phyloP scores from a whole-genome alignment of 2,888 invertebrate genomes.

The Alsophila aescularia region DNA sequence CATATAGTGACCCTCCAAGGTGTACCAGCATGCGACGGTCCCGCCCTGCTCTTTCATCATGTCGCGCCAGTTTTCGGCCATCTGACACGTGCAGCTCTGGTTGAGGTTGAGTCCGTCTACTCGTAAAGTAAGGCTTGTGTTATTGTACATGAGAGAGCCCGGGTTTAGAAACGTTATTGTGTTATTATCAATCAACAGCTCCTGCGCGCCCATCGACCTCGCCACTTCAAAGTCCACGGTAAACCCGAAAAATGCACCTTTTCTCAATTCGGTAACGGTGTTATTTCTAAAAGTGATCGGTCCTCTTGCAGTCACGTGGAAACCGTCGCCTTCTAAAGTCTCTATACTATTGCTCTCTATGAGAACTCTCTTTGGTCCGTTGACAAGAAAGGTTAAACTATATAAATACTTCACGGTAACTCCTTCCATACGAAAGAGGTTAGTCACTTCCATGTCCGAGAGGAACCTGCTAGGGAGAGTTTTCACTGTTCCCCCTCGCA shows the following conservation, averaged over 20 bases:
- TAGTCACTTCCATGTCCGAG: constrained; percentile 89
- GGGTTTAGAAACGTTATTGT: constrained; percentile 83
- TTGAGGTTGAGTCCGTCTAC: constrained; percentile 85
- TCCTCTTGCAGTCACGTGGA: constrained; percentile 85
- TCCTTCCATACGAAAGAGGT: constrained; percentile 87
- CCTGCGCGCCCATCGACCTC: constrained; percentile 72
- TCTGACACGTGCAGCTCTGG: constrained; percentile 83
- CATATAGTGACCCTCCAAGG: constrained; percentile 64
- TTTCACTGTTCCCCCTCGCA: constrained; percentile 85
- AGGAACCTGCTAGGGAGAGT: constrained; percentile 88
- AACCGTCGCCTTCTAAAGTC: constrained; percentile 86
- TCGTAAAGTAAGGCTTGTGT: constrained; percentile 80
- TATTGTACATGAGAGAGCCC: constrained; percentile 85
- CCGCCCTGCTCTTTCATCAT: constrained; percentile 66
- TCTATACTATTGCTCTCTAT: constrained; percentile 85
- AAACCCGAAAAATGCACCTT: constrained; percentile 87
- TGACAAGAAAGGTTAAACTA: constrained; percentile 88
- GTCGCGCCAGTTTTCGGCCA: constrained; percentile 69
- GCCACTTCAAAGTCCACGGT: constrained; percentile 76
- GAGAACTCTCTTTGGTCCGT: constrained; percentile 85
- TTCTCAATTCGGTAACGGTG: constrained; percentile 81
- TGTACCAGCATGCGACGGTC: constrained; percentile 71
- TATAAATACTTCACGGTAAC: constrained; percentile 86
- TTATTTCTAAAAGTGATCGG: constrained; percentile 88
- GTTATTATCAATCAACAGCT: constrained; percentile 86